These are phyloP conservation scores for Piprites chloris DNA, from an alignment of 2,113 vertebrate species.

Conservation along the genomic window DNA sequence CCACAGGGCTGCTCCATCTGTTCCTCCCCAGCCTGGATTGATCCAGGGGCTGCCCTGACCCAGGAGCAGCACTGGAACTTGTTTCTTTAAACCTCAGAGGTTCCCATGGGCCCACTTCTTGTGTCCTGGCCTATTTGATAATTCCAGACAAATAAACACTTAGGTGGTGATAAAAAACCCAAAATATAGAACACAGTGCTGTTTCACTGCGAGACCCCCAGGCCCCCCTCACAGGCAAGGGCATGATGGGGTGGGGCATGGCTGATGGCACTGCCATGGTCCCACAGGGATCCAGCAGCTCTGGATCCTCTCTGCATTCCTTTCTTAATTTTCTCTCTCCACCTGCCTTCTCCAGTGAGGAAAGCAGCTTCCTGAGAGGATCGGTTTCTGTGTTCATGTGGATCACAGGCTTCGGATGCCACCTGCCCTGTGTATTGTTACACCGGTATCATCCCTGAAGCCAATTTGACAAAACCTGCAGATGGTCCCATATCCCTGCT, in stretches of 20 bases:
- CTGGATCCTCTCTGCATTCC: not conserved
- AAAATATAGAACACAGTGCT: not conserved
- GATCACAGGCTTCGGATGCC: not conserved
- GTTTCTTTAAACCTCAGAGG: too few relatives aligned
- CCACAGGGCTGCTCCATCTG: not conserved
- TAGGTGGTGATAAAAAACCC: accelerated
- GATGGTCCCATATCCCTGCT: not conserved
- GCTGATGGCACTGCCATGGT: accelerated
- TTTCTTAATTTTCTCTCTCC: accelerated
- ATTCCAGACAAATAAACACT: not conserved
- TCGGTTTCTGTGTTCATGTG: accelerated
- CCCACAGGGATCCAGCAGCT: too few relatives aligned
- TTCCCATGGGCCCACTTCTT: accelerated
- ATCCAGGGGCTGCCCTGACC: accelerated
- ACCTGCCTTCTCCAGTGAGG: accelerated
- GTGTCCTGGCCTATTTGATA: accelerated
- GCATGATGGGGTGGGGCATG: accelerated
- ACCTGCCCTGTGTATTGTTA: not conserved
- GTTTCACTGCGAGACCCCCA: accelerated
- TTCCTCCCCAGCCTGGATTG: not conserved
- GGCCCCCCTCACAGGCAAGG: accelerated
- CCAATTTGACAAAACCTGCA: accelerated
- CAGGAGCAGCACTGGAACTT: too few relatives aligned
- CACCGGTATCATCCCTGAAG: accelerated
- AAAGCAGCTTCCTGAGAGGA: not conserved